Evolutionary conservation across 2,888 invertebrate genomes (phyloP), one percentile per base, ranked within the genome.

Genomic region (Polymixis flavicincta): DNA sequence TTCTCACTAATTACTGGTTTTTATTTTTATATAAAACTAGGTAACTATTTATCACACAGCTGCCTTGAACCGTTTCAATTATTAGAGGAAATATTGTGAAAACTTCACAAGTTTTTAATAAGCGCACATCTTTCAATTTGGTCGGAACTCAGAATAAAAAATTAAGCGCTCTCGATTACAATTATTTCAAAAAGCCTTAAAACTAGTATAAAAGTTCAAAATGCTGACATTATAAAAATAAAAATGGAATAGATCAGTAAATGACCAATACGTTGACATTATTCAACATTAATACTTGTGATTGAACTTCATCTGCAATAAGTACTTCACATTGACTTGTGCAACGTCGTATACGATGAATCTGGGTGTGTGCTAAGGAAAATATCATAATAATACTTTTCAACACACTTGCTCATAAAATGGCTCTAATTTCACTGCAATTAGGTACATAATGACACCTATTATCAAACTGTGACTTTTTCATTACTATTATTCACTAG

Each of bases 301-400:
- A 83, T 98, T 98, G 95, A 99, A 99, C 82, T 99, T 98, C 96
- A 98, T 97, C 91, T 98, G 98, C 80, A 99, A 91, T 89, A 99
- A 96, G 92, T 99, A 99, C 90, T 98, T 98, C 80, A 99, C 97
- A 88, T 98, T 98, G 54, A 99, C 98, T 95, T 99, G 99, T 19
- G 99, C 98, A 55, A 98, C 97, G 93, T 99, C 99, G 93, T 99
- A 99, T 0, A 99, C 99, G 94, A 99, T 98, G 90, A 97, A 98
- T 96, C 97, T 97, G 94, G 80, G 54, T 78, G 22, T 71, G 70
- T 65, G 89, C 84, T 94, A 89, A 95, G 92, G 90, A 93, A 93
- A 90, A 61, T 78, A 79, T 73, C 6, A 17, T 9, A 28, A 19
- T 52, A 45, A n/a, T 42, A 52, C 32, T 32, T 32, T n/a, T n/a